Conservation (phyloP, 2,888 invertebrate genomes). For the Listrodromus nycthemerus region DNA sequence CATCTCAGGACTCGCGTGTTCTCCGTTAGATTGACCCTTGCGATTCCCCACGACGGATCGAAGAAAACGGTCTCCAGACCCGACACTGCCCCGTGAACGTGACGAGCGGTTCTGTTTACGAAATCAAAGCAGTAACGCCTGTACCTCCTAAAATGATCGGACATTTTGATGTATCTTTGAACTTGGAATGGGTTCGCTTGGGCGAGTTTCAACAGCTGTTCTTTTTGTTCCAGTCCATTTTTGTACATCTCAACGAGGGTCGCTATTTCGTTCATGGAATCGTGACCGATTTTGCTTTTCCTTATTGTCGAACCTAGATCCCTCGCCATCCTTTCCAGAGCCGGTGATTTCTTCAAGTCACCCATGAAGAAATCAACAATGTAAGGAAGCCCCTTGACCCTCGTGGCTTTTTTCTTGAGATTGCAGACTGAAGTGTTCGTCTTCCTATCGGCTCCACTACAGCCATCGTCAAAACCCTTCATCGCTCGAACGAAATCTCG, state of each 20-base stretch:
- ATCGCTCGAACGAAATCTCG: constrained; percentile 58
- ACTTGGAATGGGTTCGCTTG: not conserved
- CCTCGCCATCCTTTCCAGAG: constrained; percentile 39
- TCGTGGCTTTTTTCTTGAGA: constrained; percentile 15
- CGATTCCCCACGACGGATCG: constrained; percentile 59
- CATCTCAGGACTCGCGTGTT: constrained; percentile 51
- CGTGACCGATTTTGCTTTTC: constrained; percentile 55
- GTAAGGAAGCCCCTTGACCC: constrained; percentile 28
- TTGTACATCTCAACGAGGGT: constrained; percentile 67
- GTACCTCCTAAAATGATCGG: constrained; percentile 64
- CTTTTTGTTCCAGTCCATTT: constrained; percentile 55
- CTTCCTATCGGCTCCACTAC: constrained; percentile 27
- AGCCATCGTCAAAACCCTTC: constrained; percentile 63
- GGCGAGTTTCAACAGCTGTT: constrained; percentile 38
- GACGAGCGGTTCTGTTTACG: constrained; percentile 46
- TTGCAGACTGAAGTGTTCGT: constrained; percentile 58
- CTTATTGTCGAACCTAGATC: constrained; percentile 65
- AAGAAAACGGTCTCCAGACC: constrained; percentile 67
- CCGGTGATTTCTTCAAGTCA: constrained; percentile 43
- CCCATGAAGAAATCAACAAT: constrained; percentile 47
- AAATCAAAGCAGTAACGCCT: constrained; percentile 52
- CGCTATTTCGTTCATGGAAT: constrained; percentile 64
- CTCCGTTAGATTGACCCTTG: constrained; percentile 37
- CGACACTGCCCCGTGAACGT: constrained; percentile 59
- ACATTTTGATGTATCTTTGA: constrained; percentile 57